phyloP scores from a whole-genome alignment of 2,888 invertebrate genomes.

The Noctua comes region DNA sequence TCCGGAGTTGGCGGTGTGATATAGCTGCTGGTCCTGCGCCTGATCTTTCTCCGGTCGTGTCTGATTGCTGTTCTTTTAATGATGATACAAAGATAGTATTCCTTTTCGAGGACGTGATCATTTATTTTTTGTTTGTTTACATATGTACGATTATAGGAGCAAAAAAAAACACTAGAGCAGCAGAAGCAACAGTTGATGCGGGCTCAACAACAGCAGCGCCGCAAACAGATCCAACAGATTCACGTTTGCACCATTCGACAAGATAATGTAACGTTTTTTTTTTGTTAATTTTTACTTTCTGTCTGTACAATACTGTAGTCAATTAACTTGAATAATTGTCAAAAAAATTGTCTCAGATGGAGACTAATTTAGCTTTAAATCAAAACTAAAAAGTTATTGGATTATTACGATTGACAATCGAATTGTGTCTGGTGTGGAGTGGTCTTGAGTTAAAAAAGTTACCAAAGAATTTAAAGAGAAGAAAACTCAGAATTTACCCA shows the following conservation, averaged over 20 bases:
- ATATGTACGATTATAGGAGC: constrained; percentile 71
- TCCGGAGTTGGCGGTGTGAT: background rate
- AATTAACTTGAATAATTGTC: background rate
- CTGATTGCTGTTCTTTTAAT: background rate
- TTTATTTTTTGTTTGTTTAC: constrained; percentile 28
- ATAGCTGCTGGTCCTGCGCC: background rate
- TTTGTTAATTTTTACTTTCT: background rate
- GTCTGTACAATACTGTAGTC: background rate
- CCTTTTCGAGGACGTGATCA: background rate
- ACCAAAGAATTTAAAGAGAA: background rate
- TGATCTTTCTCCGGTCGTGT: background rate
- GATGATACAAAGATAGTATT: background rate
- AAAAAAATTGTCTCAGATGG: background rate
- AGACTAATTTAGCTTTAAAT: background rate
- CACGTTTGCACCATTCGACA: constrained; percentile 77
- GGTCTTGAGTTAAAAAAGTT: background rate
- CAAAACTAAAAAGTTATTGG: background rate
- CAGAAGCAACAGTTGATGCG: constrained; percentile 70
- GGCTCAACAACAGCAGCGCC: constrained; percentile 67
- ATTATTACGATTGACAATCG: background rate
- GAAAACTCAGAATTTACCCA: background rate
- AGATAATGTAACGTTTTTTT: constrained; percentile 72
- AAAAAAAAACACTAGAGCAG: constrained; percentile 76
- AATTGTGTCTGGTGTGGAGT: background rate
- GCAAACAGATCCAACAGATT: constrained; percentile 75